Evolutionary conservation across 2,797 vertebrate genomes (phyloP).

Genomic region (Falco rusticolus): DNA sequence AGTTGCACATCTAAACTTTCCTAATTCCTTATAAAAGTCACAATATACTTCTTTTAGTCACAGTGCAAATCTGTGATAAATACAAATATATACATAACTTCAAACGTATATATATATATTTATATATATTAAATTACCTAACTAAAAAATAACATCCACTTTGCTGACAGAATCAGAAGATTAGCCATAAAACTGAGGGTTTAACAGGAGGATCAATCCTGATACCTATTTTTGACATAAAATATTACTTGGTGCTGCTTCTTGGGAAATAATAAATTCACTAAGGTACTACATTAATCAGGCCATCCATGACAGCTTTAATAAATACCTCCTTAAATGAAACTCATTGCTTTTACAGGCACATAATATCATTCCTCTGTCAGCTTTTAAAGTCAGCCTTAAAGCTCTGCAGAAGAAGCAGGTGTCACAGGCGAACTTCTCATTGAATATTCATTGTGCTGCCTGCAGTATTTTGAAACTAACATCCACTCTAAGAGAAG

Average conservation of each 20-base stretch:
- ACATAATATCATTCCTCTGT: slow-evolving; percentile 37
- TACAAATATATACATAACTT: not conserved
- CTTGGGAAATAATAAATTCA: slow-evolving; percentile 62
- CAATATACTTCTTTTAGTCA: not conserved
- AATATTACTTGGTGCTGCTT: slow-evolving; percentile 49
- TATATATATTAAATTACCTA: not conserved
- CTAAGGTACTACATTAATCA: slow-evolving; percentile 53
- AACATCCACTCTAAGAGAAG: not conserved
- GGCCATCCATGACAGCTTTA: slow-evolving; percentile 26
- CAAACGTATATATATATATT: not conserved
- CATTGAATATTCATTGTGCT: slow-evolving; percentile 55
- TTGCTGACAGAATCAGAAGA: slow-evolving; percentile 15
- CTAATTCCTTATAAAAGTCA: not conserved
- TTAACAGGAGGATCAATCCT: slow-evolving; percentile 16
- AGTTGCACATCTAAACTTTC: not conserved
- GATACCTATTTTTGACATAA: slow-evolving; percentile 45
- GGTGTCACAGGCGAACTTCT: slow-evolving; percentile 45
- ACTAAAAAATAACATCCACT: not conserved
- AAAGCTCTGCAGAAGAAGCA: slow-evolving; percentile 9
- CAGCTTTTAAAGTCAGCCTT: slow-evolving; percentile 53
- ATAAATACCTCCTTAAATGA: slow-evolving; percentile 57
- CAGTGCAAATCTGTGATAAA: not conserved
- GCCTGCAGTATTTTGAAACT: slow-evolving; percentile 30
- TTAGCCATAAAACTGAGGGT: slow-evolving; percentile 22
- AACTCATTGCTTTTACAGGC: slow-evolving; percentile 57